Evolutionary conservation across 2,113 vertebrate genomes (phyloP).

Genomic region (Apteryx mantelli): DNA sequence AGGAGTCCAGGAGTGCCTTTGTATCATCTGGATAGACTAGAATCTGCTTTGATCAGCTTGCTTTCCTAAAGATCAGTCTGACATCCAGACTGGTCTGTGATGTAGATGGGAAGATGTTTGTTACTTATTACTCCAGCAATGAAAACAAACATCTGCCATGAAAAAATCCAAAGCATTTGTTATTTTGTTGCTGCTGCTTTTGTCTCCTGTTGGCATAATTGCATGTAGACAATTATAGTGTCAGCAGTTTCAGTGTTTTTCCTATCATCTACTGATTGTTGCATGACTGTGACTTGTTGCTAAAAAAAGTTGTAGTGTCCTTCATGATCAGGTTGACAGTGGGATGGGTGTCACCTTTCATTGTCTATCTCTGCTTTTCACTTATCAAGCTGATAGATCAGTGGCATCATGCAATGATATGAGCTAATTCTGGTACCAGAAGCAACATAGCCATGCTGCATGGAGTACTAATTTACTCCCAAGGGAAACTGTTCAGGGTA

Average conservation of each 20-base stretch:
- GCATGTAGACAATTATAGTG: not conserved
- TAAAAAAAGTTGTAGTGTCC: not conserved
- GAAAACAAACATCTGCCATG: not conserved
- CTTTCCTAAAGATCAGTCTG: not conserved
- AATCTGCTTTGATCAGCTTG: not conserved
- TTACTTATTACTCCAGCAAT: not conserved
- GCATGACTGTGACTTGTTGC: not conserved
- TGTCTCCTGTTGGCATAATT: not conserved
- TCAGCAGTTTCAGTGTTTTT: not conserved
- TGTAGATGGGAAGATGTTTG: not conserved
- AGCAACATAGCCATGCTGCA: not conserved
- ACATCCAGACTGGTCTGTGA: not conserved
- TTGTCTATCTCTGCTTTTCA: not conserved
- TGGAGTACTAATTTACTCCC: not conserved
- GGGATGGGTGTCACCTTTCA: not conserved
- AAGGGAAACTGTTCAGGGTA: not conserved
- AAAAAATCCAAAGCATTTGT: slow-evolving; percentile 9
- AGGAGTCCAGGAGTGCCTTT: not conserved
- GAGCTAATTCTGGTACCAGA: not conserved
- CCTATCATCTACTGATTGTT: not conserved
- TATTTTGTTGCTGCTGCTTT: not conserved
- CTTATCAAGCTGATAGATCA: not conserved
- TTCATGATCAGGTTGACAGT: not conserved
- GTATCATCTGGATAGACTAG: not conserved
- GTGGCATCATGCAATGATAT: not conserved